These are phyloP conservation scores for Poecilia wingei DNA, from an alignment of 2,797 vertebrate species.

Conservation along the genomic window DNA sequence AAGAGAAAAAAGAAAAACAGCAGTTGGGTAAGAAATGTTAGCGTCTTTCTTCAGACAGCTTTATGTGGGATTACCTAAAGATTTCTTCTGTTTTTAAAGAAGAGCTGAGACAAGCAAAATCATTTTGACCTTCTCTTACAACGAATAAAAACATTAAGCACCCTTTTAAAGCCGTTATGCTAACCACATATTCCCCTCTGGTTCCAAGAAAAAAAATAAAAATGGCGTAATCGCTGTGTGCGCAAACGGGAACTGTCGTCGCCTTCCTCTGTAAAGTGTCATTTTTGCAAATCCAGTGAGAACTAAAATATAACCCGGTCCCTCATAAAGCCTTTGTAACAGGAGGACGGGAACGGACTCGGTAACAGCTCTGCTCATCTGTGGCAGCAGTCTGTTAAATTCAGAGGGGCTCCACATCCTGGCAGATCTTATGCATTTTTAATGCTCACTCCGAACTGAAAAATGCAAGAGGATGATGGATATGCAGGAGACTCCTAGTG, in stretches of 20 bases:
- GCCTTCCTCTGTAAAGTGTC: conserved; percentile 17
- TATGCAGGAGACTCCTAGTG: conserved; percentile 21
- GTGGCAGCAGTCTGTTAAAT: conserved; percentile 52
- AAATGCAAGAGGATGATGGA: conserved; percentile 38
- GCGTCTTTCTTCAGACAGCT: neutral
- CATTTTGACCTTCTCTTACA: neutral
- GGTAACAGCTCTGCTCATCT: conserved; percentile 47
- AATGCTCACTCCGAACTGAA: conserved; percentile 37
- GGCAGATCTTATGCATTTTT: conserved; percentile 60
- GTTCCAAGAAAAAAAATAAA: neutral
- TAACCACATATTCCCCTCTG: neutral
- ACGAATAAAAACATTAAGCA: neutral
- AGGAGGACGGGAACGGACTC: conserved; percentile 49
- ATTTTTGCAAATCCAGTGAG: conserved; percentile 9
- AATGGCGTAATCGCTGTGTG: conserved; percentile 19
- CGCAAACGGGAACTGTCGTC: conserved; percentile 9
- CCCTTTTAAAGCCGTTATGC: neutral
- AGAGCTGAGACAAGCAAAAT: neutral
- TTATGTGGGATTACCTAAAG: neutral
- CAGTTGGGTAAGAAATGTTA: neutral
- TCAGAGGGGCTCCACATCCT: conserved; percentile 46
- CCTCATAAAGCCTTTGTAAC: conserved; percentile 39
- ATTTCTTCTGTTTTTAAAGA: neutral
- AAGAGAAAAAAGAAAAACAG: neutral
- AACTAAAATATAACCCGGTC: conserved; percentile 35